Evolutionary conservation across 2,113 vertebrate genomes (phyloP).

Genomic region (Poeciliopsis occidentalis): DNA sequence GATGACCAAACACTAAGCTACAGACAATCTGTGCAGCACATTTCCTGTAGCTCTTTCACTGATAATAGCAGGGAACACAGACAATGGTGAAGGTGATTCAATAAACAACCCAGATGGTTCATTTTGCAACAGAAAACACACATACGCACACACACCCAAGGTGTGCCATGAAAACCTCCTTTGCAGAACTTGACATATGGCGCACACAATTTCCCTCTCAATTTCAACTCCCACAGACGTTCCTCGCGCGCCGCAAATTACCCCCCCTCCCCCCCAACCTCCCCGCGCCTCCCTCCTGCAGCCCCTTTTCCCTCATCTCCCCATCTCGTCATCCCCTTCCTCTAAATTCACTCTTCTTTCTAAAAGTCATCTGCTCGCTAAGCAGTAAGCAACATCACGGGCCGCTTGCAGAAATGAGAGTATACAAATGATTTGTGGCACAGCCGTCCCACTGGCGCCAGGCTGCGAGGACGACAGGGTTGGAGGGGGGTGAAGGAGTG

Average conservation of each 20-base stretch:
- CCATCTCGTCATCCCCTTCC: conserved; percentile 55
- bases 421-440: conserved; percentile 87
- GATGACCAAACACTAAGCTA: conserved; percentile 67
- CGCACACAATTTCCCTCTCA: conserved; percentile 75
- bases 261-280: conserved; percentile 10
- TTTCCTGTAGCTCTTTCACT: conserved; percentile 62
- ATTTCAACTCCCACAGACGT: conserved; percentile 77
- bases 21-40: conserved; percentile 63
- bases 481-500: background rate
- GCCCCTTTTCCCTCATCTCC: conserved; percentile 33
- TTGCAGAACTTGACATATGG: conserved; percentile 79
- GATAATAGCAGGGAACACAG: conserved; percentile 61
- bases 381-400: conserved; percentile 81
- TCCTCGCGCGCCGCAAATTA: conserved; percentile 69
- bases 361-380: conserved; percentile 83
- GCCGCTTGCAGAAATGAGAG: conserved; percentile 80
- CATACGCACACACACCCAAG: conserved; percentile 17
- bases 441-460: conserved; percentile 75
- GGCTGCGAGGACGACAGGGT: conserved; percentile 35
- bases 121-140: conserved; percentile 49
- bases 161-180: conserved; percentile 67
- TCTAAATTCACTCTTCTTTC: conserved; percentile 69
- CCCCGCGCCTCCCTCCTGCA: background rate
- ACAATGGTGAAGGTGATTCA: conserved; percentile 68
- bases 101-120: conserved; percentile 66